A percentile compares a stretch with the other conserved stretches of the same genome.
phyloP scores from a whole-genome alignment of 2,888 invertebrate species.

The Caenorhabditis panamensis region DNA sequence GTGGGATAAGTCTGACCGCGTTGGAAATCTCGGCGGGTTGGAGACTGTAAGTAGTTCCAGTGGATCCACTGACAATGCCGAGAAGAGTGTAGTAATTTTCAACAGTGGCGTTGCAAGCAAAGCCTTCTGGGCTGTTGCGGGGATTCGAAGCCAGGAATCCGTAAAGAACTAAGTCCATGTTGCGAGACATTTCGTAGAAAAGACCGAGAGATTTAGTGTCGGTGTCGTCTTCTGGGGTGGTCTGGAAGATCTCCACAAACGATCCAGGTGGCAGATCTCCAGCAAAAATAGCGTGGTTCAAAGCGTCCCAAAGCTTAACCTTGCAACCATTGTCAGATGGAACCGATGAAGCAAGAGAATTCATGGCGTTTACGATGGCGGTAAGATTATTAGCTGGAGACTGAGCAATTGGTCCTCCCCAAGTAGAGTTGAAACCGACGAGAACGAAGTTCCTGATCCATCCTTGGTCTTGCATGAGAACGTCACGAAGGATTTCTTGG shows the following conservation, averaged over 20 bases:
- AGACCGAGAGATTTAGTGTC: constrained; percentile 48
- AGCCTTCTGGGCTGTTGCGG: constrained; percentile 52
- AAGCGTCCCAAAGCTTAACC: constrained; percentile 69
- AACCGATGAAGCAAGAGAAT: constrained; percentile 27
- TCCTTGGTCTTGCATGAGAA: constrained; percentile 55
- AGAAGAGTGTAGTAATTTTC: constrained; percentile 62
- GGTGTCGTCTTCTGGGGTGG: constrained; percentile 66
- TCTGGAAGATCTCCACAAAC: constrained; percentile 69
- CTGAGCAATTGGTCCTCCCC: constrained; percentile 67
- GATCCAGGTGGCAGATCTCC: constrained; percentile 64
- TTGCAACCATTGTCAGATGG: constrained; percentile 65
- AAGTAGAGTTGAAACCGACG: constrained; percentile 71
- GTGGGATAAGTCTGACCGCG: constrained; percentile 62
- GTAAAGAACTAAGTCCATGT: constrained; percentile 52
- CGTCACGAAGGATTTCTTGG: constrained; percentile 67
- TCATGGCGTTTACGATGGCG: constrained; percentile 49
- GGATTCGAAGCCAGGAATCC: constrained; percentile 55
- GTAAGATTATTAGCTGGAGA: constrained; percentile 52
- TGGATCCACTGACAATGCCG: constrained; percentile 62
- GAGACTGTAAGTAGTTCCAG: constrained; percentile 57
- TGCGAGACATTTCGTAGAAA: constrained; percentile 62
- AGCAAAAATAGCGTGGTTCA: constrained; percentile 56
- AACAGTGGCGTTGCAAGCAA: constrained; percentile 63
- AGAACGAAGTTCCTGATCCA: constrained; percentile 72
- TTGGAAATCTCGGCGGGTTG: constrained; percentile 59